These are phyloP conservation scores for Pherbina coryleti DNA, from an alignment of 2,888 invertebrate species.

Conservation along the genomic window DNA sequence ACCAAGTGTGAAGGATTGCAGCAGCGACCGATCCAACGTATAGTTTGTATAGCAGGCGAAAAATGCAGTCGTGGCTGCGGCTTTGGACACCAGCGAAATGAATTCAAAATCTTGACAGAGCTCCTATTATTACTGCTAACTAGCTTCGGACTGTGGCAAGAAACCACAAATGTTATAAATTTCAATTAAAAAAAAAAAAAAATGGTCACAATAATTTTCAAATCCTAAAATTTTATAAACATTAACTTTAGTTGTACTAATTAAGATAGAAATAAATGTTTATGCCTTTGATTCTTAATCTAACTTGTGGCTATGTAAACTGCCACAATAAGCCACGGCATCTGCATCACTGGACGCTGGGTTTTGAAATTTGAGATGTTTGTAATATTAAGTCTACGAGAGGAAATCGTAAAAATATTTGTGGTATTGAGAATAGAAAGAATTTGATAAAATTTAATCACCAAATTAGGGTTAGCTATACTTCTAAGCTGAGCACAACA, in stretches of 20 bases:
- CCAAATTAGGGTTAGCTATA: too few relatives aligned
- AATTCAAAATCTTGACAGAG: conserved; percentile 12
- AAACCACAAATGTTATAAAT: conserved; percentile 30
- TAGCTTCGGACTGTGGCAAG: not conserved
- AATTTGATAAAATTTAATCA: not conserved
- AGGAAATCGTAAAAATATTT: too few relatives aligned
- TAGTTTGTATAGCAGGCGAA: not conserved
- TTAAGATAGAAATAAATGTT: not conserved
- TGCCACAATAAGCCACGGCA: not conserved
- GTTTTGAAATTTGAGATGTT: conserved; percentile 11
- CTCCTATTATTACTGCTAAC: not conserved
- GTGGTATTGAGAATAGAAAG: not conserved
- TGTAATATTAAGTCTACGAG: not conserved
- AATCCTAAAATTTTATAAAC: too few relatives aligned
- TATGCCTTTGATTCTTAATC: not conserved
- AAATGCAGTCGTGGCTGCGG: conserved; percentile 10
- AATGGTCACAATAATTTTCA: not conserved
- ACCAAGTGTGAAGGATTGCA: conserved; percentile 67
- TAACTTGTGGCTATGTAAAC: not conserved
- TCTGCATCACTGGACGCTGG: not conserved
- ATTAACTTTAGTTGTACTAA: not conserved
- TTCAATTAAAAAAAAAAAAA: conserved; percentile 16
- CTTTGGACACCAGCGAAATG: conserved; percentile 17
- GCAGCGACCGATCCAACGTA: conserved; percentile 22
- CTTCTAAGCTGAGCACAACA: too few relatives aligned